These are phyloP conservation scores for Plemyria rubiginata DNA, from an alignment of 2,888 invertebrate species.

Conservation along the genomic window DNA sequence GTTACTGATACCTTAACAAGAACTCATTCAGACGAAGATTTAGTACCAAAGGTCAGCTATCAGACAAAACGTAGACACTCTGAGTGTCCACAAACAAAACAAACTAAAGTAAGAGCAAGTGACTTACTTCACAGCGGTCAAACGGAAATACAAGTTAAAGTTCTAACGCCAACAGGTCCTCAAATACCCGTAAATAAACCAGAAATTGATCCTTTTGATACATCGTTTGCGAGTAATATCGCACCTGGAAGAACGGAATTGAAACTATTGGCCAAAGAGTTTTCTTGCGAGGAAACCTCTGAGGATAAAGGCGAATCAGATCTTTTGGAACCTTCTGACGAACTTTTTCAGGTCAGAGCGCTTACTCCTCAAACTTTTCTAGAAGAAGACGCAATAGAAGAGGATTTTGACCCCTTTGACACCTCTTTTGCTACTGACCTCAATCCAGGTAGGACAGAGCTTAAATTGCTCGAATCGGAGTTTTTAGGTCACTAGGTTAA, in stretches of 20 bases:
- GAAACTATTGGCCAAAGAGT: slow-evolving; percentile 90
- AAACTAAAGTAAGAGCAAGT: slow-evolving; percentile 57
- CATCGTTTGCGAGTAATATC: slow-evolving; percentile 91
- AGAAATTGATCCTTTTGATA: slow-evolving; percentile 93
- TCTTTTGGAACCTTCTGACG: slow-evolving; percentile 80
- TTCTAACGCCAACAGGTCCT: slow-evolving; percentile 84
- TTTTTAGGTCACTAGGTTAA: slow-evolving; percentile 66
- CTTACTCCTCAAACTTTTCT: slow-evolving; percentile 86
- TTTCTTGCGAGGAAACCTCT: slow-evolving; percentile 82
- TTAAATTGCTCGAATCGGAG: slow-evolving; percentile 91
- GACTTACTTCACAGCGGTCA: slow-evolving; percentile 68
- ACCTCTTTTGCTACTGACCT: slow-evolving; percentile 91
- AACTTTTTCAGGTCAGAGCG: slow-evolving; percentile 88
- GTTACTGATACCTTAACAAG: slow-evolving; percentile 83
- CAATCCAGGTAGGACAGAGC: slow-evolving; percentile 90
- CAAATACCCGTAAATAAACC: slow-evolving; percentile 60
- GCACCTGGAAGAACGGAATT: slow-evolving; percentile 92
- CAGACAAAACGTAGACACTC: slow-evolving; percentile 79
- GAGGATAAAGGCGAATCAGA: slow-evolving; percentile 70
- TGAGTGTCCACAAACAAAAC: slow-evolving; percentile 68
- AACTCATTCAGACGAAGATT: slow-evolving; percentile 87
- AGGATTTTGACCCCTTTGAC: slow-evolving; percentile 91
- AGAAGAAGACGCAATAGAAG: slow-evolving; percentile 41
- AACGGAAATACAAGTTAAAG: slow-evolving; percentile 82
- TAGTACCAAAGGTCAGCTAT: slow-evolving; percentile 79